Evolutionary conservation across 2,113 vertebrate genomes (phyloP), one percentile per base, ranked within the genome.

Genomic region (Embiotoca jacksoni): DNA sequence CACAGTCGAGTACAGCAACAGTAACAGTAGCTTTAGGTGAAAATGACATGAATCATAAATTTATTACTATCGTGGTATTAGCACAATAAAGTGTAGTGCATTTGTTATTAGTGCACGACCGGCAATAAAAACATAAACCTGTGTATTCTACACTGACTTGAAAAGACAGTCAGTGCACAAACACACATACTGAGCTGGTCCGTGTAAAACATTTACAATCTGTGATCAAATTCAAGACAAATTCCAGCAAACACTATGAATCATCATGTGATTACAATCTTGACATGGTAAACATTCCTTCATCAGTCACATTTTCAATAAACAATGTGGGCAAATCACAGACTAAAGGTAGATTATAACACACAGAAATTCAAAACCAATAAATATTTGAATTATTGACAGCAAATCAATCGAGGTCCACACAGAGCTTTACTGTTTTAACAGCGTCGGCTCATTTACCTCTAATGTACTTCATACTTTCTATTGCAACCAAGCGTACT

Each of bases 341-440:
- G 57, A 60, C 14, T 50, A 69, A 80, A 82, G 47, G 35, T 41
- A 71, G 31, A 71, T 63, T 23, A n/a, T 1, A 57, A 9, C 11
- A 57, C 36, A 16, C 10, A 35, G 7, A 13, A 66, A 8, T 54
- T 60, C 3, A 72, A 14, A 60, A 60, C 11, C 33, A 36, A 14
- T 30, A 14, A 5, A 8, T 47, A 50, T 31, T 62, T 16, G 3
- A 52, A 56, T 72, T 46, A 52, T 44, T 30, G 31, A 65, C 8
- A 57, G 55, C 15, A 35, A 49, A 54, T 57, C 46, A 52, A 7
- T 56, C 72, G 6, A 39, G 33, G 6, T 73, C 39, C 47, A 80
- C 79, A 67, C 7, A 16, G 46, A 54, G 37, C 50, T n/a, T 5
- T 37, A 30, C 11, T 6, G 52, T 56, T 56, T 33, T 14, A 55